Evolutionary conservation across 2,888 invertebrate genomes (phyloP).

Genomic region (Schizaphis graminum): DNA sequence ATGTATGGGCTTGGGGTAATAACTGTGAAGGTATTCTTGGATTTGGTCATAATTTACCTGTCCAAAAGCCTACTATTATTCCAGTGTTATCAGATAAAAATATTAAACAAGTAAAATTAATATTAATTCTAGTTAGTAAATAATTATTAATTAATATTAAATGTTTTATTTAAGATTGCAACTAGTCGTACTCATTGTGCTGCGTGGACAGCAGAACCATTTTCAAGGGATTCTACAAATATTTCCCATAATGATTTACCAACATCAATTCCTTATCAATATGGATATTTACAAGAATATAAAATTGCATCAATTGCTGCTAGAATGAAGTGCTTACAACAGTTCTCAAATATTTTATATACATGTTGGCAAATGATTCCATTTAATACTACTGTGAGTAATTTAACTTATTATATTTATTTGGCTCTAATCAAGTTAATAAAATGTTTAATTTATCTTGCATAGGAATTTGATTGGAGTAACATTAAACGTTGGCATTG

Average conservation of each 20-base stretch:
- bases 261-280: conserved; percentile 75
- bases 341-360: conserved; percentile 77
- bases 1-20: conserved; percentile 77
- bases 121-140: conserved; percentile 18
- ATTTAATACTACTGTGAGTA: conserved; percentile 71
- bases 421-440: not conserved
- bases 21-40: conserved; percentile 78
- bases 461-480: conserved; percentile 69
- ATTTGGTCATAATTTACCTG: conserved; percentile 72
- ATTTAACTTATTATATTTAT: not conserved
- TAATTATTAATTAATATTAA: conserved; percentile 42
- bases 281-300: conserved; percentile 73
- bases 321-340: conserved; percentile 75
- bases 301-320: conserved; percentile 74
- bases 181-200: conserved; percentile 77
- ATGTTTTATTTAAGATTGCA: conserved; percentile 72
- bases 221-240: conserved; percentile 73
- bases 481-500: conserved; percentile 71
- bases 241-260: conserved; percentile 72
- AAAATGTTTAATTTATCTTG: not conserved
- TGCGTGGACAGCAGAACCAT: conserved; percentile 76
- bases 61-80: conserved; percentile 75
- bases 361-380: conserved; percentile 75
- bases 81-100: conserved; percentile 73
- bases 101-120: conserved; percentile 72